Evolutionary conservation across 2,797 vertebrate genomes (phyloP).

Genomic region (Sebastes nivosus): DNA sequence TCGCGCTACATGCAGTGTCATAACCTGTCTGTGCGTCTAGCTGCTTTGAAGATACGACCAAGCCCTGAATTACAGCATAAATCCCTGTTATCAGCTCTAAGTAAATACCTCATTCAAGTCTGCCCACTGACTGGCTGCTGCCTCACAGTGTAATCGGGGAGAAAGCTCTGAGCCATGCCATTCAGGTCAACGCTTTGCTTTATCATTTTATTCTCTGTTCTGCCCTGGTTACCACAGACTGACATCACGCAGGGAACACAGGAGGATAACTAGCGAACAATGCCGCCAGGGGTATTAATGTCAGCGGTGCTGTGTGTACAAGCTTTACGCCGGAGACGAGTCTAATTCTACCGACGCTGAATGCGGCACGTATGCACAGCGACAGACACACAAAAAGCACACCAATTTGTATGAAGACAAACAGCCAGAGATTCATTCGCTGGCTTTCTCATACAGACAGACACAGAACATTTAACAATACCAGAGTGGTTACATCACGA

Average conservation of each 20-base stretch:
- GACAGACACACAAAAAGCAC: background rate
- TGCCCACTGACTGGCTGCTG: constrained; percentile 53
- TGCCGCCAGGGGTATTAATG: constrained; percentile 40
- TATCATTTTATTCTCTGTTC: constrained; percentile 55
- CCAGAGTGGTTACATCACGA: constrained; percentile 38
- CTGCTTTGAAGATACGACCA: constrained; percentile 40
- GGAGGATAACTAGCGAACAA: constrained; percentile 47
- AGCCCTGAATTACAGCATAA: constrained; percentile 52
- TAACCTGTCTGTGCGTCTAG: constrained; percentile 23
- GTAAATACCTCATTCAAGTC: constrained; percentile 64
- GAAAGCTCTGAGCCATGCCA: constrained; percentile 50
- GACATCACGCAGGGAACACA: constrained; percentile 50
- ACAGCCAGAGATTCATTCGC: constrained; percentile 1
- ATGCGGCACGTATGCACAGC: background rate
- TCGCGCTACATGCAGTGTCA: constrained; percentile 27
- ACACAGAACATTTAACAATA: constrained; percentile 20
- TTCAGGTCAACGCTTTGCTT: constrained; percentile 61
- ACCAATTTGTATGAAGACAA: background rate
- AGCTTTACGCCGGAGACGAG: constrained; percentile 13
- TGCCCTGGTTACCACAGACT: constrained; percentile 51
- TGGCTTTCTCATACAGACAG: background rate
- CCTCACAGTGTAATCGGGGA: constrained; percentile 52
- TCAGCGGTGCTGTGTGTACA: constrained; percentile 19
- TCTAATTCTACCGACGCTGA: constrained; percentile 15
- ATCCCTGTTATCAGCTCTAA: constrained; percentile 63